Percentiles rank a stretch among this genome's conserved stretches.
Evolutionary conservation across 1,140 invertebrate genomes (phyloP).

Genomic region (Parapsyche elsis): DNA sequence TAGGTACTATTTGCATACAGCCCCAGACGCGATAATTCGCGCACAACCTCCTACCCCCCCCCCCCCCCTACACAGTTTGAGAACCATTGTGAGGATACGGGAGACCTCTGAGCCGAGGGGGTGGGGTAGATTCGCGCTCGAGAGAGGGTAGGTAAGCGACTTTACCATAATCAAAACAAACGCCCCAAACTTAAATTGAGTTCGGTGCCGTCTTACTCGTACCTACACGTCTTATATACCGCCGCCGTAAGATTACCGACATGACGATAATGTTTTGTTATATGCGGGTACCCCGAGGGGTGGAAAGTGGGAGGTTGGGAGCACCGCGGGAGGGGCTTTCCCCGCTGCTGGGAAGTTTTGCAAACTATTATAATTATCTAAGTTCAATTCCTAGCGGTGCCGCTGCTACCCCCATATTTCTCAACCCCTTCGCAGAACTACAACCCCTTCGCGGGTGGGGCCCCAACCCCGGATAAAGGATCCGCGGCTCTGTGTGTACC

Average conservation of each 20-base stretch:
- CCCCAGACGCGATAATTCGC: slow-evolving; percentile 19
- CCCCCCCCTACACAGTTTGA: background rate
- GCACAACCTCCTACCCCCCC: background rate
- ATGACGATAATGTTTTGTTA: slow-evolving; percentile 50
- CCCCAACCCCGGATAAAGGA: slow-evolving; percentile 35
- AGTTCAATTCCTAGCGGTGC: slow-evolving; percentile 55
- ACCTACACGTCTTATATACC: slow-evolving; percentile 42
- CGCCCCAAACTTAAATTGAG: slow-evolving; percentile 56
- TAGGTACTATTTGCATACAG: slow-evolving; percentile 16
- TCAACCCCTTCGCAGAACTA: background rate
- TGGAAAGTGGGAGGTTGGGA: slow-evolving; percentile 2
- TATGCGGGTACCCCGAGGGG: slow-evolving; percentile 36
- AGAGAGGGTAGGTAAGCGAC: slow-evolving; percentile 41
- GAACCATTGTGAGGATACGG: background rate
- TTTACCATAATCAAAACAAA: slow-evolving; percentile 56
- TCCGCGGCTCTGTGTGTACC: slow-evolving; percentile 14
- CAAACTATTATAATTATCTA: slow-evolving; percentile 57
- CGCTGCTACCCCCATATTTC: slow-evolving; percentile 16
- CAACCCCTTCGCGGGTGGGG: background rate
- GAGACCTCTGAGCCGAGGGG: background rate
- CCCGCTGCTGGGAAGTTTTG: slow-evolving; percentile 48
- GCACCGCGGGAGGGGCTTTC: background rate
- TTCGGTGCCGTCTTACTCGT: slow-evolving; percentile 50
- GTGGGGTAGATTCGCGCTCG: background rate
- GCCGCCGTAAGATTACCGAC: slow-evolving; percentile 48